A percentile compares a stretch with the other conserved stretches of the same genome.
phyloP scores from a whole-genome alignment of 2,797 vertebrate species.

The Eupleurogrammus muticus region DNA sequence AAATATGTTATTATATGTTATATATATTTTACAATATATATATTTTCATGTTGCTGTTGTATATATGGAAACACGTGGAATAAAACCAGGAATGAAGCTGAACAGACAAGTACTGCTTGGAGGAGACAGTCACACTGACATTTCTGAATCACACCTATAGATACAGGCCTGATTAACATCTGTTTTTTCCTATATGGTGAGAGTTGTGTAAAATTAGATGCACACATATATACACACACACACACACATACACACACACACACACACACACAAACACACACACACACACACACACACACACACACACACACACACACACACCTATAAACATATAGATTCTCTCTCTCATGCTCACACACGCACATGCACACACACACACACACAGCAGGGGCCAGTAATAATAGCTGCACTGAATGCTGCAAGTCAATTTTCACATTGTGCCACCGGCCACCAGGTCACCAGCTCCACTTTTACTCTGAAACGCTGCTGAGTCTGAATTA shows the following conservation, averaged over 20 bases:
- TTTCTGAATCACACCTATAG: conserved; percentile 61
- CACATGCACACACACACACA: conserved; percentile 23
- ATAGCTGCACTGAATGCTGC: conserved; percentile 55
- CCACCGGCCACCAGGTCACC: conserved; percentile 64
- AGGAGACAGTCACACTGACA: conserved; percentile 46
- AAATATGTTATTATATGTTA: too few species aligned
- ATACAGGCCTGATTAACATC: conserved; percentile 65
- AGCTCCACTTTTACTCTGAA: conserved; percentile 65
- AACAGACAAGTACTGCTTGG: conserved; percentile 8
- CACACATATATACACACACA: conserved; percentile 6
- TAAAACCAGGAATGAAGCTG: too few species aligned
- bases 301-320: conserved; percentile 3
- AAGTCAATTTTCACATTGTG: conserved; percentile 79
- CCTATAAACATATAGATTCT: conserved; percentile 20
- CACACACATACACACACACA: conserved; percentile 24
- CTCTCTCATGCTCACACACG: conserved; percentile 1
- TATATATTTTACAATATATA: too few species aligned
- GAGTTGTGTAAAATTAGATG: conserved; percentile 55
- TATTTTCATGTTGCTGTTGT: conserved; percentile 34
- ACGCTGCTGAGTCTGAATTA: conserved; percentile 70
- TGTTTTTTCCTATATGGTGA: conserved; percentile 57
- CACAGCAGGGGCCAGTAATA: conserved; percentile 38
- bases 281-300: conserved; percentile 7
- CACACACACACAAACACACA: conserved; percentile 22
- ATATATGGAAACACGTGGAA: conserved; percentile 49